Base-by-base conservation (phyloP, 2,113 vertebrate genomes). In the Echinops telfairi region DNA sequence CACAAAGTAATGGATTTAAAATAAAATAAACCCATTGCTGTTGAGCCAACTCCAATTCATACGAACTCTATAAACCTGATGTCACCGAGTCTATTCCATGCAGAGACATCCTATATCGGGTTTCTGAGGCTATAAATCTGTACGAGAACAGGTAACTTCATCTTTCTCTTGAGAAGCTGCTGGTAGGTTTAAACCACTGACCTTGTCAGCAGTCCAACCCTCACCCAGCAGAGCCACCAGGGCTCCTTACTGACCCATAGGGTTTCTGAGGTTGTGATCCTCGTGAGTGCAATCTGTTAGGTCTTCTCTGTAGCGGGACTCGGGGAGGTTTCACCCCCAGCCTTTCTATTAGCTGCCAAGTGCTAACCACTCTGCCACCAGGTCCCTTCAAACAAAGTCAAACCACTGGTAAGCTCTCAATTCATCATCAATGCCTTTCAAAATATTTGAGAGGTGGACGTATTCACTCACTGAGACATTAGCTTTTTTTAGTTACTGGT, bases 1-100 rank as follows among this genome's bases (percentile, higher is more conserved):
- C 47, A 81, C 31, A 57, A 14, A 93, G 87, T 80, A 95, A 38
- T 40, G 10, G 83, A 90, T 85, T 97, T 91, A 81, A 92, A 58
- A 66, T 70, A 71, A n/a, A 71, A 33, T 33, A 4, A 71, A 33
- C 68, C 5, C 31, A 19, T 17, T n/a, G 68, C 12, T 2, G 2
- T n/a, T 70, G 68, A 68, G 66, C 31, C 14, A n/a, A 71, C 68
- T 71, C 15, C 17, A n/a, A 33, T 14, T n/a, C 68, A 71, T 19
- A 71, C 25, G 3, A 14, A 68, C 29, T 31, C 29, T 8, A 68
- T 31, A 53, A 53, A 53, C 47, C 47, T 9, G 2, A 2, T 10
- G 12, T 14, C 47, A 53, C 47, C 10, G 47, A 12, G 47, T 53
- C 47, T 53, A 53, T 6, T 53, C 47, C 47, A 53, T 53, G 47